Evolutionary conservation across 2,888 invertebrate genomes (phyloP).

Genomic region (Venustoraphidia nigricollis): DNA sequence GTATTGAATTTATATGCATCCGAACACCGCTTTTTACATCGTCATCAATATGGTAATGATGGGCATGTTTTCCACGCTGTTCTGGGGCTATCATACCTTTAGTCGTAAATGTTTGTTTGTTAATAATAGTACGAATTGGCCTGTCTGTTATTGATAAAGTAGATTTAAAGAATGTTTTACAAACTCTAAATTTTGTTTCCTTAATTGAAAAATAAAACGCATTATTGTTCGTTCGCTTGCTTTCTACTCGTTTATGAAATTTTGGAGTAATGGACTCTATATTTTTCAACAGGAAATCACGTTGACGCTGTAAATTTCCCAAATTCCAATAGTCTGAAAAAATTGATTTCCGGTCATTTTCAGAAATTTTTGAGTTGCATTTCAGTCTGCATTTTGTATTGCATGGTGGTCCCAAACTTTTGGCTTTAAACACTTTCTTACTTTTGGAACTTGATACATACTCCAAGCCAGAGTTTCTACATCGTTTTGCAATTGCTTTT

Average conservation of each 20-base stretch:
- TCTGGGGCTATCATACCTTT: slow-evolving; percentile 12
- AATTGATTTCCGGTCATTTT: slow-evolving; percentile 2
- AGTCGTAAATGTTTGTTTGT: slow-evolving; percentile 4
- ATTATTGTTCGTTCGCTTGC: slow-evolving; percentile 10
- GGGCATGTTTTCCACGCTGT: slow-evolving; percentile 15
- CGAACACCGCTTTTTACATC: slow-evolving; percentile 11
- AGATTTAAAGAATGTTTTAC: slow-evolving; percentile 9
- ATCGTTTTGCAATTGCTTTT: slow-evolving; percentile 6
- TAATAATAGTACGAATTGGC: slow-evolving; percentile 7
- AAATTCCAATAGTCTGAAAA: slow-evolving; percentile 3
- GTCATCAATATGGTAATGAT: slow-evolving; percentile 12
- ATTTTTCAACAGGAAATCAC: slow-evolving; percentile 2
- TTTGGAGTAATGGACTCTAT: slow-evolving; percentile 1
- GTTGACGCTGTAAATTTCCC: slow-evolving; percentile 1
- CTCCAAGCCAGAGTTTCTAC: slow-evolving; percentile 5
- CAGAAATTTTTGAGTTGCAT: slow-evolving; percentile 1
- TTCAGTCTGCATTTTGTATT: slow-evolving; percentile 8
- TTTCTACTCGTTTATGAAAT: slow-evolving; percentile 9
- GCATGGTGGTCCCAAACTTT: slow-evolving; percentile 6
- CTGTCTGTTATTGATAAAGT: slow-evolving; percentile 9
- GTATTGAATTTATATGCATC: slow-evolving; percentile 15
- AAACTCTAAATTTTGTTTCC: slow-evolving; percentile 5
- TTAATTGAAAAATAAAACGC: slow-evolving; percentile 12
- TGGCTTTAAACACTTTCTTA: slow-evolving; percentile 8
- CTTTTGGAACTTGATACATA: slow-evolving; percentile 6